phyloP scores from a whole-genome alignment of 2,113 vertebrate species.

The Hypanus sabinus region DNA sequence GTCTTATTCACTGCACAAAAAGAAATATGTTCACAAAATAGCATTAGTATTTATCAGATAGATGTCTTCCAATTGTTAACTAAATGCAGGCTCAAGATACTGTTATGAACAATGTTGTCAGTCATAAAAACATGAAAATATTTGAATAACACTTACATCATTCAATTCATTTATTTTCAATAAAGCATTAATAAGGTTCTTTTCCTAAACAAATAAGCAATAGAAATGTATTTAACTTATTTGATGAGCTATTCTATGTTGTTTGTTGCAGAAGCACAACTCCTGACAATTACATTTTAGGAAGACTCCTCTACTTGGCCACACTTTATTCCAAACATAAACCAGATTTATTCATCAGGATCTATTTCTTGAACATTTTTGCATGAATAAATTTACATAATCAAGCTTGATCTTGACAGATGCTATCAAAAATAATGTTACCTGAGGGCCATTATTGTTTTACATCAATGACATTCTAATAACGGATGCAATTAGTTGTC shows the following conservation, averaged over 20 bases:
- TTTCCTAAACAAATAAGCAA: slow-evolving; percentile 21
- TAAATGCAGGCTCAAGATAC: background rate
- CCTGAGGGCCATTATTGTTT: background rate
- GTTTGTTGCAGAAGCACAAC: background rate
- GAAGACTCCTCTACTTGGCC: background rate
- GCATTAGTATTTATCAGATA: slow-evolving; percentile 25
- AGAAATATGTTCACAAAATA: slow-evolving; percentile 22
- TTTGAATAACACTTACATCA: slow-evolving; percentile 15
- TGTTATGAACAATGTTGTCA: slow-evolving; percentile 26
- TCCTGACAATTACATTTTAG: background rate
- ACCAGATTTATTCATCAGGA: background rate
- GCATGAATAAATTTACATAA: slow-evolving; percentile 33
- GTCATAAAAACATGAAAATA: slow-evolving; percentile 23
- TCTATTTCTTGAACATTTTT: background rate
- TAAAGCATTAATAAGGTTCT: background rate
- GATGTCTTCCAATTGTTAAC: slow-evolving; percentile 14
- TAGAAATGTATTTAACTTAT: background rate
- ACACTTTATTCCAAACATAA: background rate
- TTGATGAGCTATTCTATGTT: background rate
- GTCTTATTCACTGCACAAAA: background rate
- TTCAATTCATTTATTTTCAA: slow-evolving; percentile 27
- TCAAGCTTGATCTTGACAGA: slow-evolving; percentile 26
- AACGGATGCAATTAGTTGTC: slow-evolving; percentile 5
- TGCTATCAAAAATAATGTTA: slow-evolving; percentile 22
- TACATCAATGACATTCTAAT: slow-evolving; percentile 16